phyloP scores from a whole-genome alignment of 2,113 vertebrate species.

The Neofelis nebulosa region DNA sequence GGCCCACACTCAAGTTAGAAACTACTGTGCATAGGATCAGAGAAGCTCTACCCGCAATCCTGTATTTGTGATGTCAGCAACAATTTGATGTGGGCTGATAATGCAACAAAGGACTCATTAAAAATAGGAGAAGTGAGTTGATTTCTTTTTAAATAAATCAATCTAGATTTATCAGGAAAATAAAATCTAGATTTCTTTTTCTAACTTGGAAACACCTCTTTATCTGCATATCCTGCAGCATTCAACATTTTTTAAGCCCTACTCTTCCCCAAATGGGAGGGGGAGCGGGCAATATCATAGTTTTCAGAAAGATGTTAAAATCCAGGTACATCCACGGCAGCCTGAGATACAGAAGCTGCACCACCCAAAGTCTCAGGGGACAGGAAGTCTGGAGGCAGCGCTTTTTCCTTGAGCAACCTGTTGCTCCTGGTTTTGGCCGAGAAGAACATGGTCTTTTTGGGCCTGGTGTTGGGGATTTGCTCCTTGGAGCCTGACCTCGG shows the following conservation, averaged over 20 bases:
- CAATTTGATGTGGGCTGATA: not conserved
- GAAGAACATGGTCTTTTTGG: not conserved
- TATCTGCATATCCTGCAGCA: not conserved
- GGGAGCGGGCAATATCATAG: not conserved
- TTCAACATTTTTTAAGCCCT: not conserved
- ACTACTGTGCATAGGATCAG: not conserved
- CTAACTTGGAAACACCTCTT: not conserved
- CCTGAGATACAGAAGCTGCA: not conserved
- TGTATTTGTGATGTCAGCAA: too few species aligned
- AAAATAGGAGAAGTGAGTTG: not conserved
- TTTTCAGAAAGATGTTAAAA: not conserved
- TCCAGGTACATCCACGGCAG: not conserved
- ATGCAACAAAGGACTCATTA: not conserved
- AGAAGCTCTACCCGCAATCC: not conserved
- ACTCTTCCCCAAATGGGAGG: not conserved
- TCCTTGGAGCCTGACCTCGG: not conserved
- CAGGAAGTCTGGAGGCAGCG: fast-evolving
- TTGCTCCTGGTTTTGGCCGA: not conserved
- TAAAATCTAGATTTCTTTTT: not conserved
- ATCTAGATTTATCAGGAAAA: not conserved
- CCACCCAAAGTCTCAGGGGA: not conserved
- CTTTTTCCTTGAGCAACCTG: not conserved
- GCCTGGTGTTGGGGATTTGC: not conserved
- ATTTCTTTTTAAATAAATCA: too few species aligned
- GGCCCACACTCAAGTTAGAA: not conserved